Base-by-base conservation (phyloP, 2,797 vertebrate genomes). In the Phalloptychus januarius region DNA sequence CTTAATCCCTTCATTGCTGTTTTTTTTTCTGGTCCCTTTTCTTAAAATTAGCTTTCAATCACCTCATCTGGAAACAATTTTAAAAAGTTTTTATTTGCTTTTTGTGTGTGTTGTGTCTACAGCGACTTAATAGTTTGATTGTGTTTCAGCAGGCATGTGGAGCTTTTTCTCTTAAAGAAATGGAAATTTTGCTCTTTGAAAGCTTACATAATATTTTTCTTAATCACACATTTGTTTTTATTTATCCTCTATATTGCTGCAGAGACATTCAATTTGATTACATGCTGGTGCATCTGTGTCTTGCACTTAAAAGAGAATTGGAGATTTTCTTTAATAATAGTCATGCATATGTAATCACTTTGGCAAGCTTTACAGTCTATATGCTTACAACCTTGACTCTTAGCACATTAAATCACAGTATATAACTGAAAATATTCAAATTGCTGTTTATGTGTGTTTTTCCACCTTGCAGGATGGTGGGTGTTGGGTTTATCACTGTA, bases 301-400 rank as follows among this genome's bases (percentile, higher is more conserved):
- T 94, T 91, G 85, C 90, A 94, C 95, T 94, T 96, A 89, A 96
- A 95, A 96, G 94, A 82, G 94, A 96, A 96, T 96, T 89, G 86
- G 77, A 83, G 84, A 95, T 93, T 93, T 91, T 83, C 84, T 95
- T 95, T 91, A 93, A 95, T 94, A 96, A 95, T 95, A 93, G 94
- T 94, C 82, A 85, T 82, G 92, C 94, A 95, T 95, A 94, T 81
- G 92, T 94, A 94, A 93, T 75, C 77, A 52, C 36, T 75, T 86
- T 83, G 81, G 58, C 84, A 78, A 87, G 81, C 86, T 79, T 82
- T 91, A 86, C 78, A 78, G 83, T 82, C 84, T n/a, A 54, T 85
- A 86, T 85, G 81, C 87, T 85, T 92, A 82, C 83, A 94, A 85
- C 91, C 91, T 71, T 89, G 25, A 91, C 82, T 86, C 38, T 72